A percentile compares a stretch with the other conserved stretches of the same genome.
These are phyloP conservation scores for Allophyes oxyacanthae DNA, from an alignment of 2,888 invertebrate species.

Conservation along the genomic window DNA sequence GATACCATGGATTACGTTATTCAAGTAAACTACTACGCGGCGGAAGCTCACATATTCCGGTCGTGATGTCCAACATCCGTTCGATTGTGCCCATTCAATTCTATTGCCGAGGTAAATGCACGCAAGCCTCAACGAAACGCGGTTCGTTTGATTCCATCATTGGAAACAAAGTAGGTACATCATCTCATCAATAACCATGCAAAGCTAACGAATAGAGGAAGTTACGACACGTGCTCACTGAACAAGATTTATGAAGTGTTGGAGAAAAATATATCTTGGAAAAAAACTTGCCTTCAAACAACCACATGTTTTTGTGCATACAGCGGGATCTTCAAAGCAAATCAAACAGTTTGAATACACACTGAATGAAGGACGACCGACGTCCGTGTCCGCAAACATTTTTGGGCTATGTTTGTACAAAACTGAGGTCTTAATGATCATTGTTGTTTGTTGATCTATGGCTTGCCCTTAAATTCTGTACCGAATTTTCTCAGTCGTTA, in stretches of 20 bases:
- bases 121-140: constrained; percentile 37
- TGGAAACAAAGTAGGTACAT: constrained; percentile 13
- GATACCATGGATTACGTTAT: constrained; percentile 47
- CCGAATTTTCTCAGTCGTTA: constrained; percentile 45
- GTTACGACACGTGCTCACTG: constrained; percentile 49
- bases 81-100: constrained; percentile 74
- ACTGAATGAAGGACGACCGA: constrained; percentile 75
- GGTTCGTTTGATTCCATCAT: constrained; percentile 18
- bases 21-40: constrained; percentile 59
- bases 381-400: constrained; percentile 83
- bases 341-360: constrained; percentile 76
- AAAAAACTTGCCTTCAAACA: constrained; percentile 51
- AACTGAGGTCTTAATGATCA: constrained; percentile 70
- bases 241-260: constrained; percentile 60
- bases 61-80: constrained; percentile 80
- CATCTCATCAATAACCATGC: constrained; percentile 17
- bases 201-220: constrained; percentile 24
- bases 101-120: constrained; percentile 52
- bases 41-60: constrained; percentile 78
- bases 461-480: constrained; percentile 51
- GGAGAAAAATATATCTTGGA: constrained; percentile 41
- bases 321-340: constrained; percentile 80
- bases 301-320: constrained; percentile 70
- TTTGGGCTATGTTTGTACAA: constrained; percentile 76
- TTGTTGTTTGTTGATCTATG: constrained; percentile 66